Conservation (phyloP, 2,113 vertebrate genomes). For the Semnornis frantzii region DNA sequence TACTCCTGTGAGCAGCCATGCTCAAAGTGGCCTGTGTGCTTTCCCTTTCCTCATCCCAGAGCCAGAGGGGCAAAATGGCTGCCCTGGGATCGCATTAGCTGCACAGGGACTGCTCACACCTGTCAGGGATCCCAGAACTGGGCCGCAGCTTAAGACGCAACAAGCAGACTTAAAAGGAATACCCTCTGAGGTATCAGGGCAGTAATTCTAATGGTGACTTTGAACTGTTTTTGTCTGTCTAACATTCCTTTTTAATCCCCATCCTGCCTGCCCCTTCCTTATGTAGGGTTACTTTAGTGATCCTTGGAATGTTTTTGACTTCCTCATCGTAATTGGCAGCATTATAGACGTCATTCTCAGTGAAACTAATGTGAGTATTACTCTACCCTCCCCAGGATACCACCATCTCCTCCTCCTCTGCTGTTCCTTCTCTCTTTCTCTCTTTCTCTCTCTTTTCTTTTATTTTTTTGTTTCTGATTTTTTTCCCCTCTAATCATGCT, state of each 20-base stretch:
- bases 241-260: conserved; percentile 97
- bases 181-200: conserved; percentile 53
- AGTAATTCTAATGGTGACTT: conserved; percentile 75
- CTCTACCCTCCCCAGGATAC: conserved; percentile 81
- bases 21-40: not conserved
- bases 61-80: not conserved
- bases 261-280: conserved; percentile 91
- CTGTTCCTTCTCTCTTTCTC: conserved; percentile 61
- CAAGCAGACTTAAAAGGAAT: conserved; percentile 11
- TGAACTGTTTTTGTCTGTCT: conserved; percentile 89
- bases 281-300: conserved; percentile 99
- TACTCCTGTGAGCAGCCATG: not conserved
- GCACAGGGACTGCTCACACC: not conserved
- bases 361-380: conserved; percentile 99
- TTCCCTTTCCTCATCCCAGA: not conserved
- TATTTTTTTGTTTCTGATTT: conserved; percentile 53
- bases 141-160: not conserved
- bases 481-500: conserved; percentile 74
- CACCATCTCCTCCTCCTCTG: conserved; percentile 68
- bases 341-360: conserved; percentile 99
- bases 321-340: conserved; percentile 99
- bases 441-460: conserved; percentile 22
- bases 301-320: conserved; percentile 99
- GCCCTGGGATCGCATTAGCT: not conserved
- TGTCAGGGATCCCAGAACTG: not conserved